Evolutionary conservation across 2,797 vertebrate species (phyloP), one percentile per base, ranked within the genome.

Genomic region (Oreochromis grahami): DNA sequence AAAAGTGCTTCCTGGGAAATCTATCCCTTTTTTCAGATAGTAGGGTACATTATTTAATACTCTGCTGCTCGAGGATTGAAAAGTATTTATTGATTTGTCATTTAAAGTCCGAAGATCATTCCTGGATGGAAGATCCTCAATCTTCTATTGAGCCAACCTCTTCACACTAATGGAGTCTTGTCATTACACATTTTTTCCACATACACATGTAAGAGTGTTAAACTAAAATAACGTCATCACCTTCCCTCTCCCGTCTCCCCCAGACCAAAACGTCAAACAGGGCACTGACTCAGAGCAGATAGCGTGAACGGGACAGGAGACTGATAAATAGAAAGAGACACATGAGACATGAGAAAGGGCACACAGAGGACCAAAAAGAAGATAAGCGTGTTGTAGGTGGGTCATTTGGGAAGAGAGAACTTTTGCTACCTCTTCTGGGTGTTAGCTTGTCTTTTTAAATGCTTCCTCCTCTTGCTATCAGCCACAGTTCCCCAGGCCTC

Each of bases 1-100:
- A 10, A 65, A 89, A 84, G 24, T 68, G 19, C 29, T 84, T 86
- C n/a, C 14, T 68, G 36, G 81, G 58, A 81, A 86, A 83, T 70
- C 12, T 21, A 50, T 53, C 9, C 43, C 9, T 51, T 79, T 78
- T 82, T 78, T 32, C 32, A 26, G 29, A 32, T 32, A n/a, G 26
- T 24, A n/a, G 15, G 78, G 45, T 81, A 79, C 36, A 81, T 80
- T 7, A 74, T 70, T 51, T 34, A 81, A 51, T 74, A 9, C 43
- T 48, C 48, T 76, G 45, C 58, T 80, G n/a, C 19, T n/a, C 13
- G 80, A 21, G 45, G 13, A 17, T 78, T 14, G 78, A 77, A 58
- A 48, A 29, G 48, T 29, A 48, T 72, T 29, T 63, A 26, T 26
- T 26, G 26, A 26, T 26, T 26, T 26, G 26, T 26, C 26, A 26